These are phyloP conservation scores for Mastomys natalensis DNA, from an alignment of 2,113 vertebrate genomes.

Conservation along the genomic window DNA sequence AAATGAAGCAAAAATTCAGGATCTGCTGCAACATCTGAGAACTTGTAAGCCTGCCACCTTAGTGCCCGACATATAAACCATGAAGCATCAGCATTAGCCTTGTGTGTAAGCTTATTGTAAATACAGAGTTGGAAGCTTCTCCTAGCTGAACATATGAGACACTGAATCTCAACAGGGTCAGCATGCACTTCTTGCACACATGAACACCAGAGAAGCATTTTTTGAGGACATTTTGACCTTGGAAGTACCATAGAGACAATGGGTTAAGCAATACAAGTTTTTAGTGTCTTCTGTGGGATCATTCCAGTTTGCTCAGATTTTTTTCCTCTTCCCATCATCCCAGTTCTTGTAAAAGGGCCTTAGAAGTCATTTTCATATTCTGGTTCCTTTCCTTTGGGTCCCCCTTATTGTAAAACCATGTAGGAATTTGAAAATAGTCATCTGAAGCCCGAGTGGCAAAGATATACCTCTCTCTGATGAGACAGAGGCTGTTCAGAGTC, in stretches of 20 bases:
- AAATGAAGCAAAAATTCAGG: constrained; percentile 20
- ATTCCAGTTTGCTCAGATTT: neutral
- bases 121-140: neutral
- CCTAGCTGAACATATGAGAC: neutral
- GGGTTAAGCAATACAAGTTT: neutral
- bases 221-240: neutral
- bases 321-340: neutral
- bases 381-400: neutral
- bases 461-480: neutral
- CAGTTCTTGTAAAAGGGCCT: neutral
- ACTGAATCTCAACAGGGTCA: neutral
- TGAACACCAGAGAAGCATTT: neutral
- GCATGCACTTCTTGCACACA: neutral
- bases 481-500: neutral
- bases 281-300: neutral
- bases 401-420: neutral
- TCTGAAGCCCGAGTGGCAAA: neutral
- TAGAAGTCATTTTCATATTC: neutral
- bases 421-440: neutral
- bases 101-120: neutral
- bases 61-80: neutral
- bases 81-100: no score
- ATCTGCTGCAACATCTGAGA: neutral
- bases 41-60: neutral
- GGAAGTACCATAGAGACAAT: neutral